These are phyloP conservation scores for Hypothenemus hampei DNA, from an alignment of 1,140 invertebrate species.

Conservation along the genomic window DNA sequence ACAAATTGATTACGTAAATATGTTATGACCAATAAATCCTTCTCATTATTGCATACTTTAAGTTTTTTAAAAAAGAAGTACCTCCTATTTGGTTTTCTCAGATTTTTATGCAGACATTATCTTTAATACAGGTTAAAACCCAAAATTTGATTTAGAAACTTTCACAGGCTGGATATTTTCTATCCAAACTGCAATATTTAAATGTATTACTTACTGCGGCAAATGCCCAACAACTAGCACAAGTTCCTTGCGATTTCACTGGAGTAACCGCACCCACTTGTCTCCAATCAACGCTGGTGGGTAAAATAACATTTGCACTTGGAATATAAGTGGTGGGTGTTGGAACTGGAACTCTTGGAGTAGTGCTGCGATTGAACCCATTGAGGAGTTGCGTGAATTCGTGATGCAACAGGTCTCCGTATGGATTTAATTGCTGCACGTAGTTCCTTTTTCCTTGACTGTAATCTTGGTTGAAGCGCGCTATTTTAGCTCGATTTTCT, in stretches of 20 bases:
- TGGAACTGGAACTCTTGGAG: slow-evolving; percentile 13
- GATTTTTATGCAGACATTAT: too few relatives aligned
- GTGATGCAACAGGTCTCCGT: slow-evolving; percentile 75
- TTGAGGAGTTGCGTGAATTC: slow-evolving; percentile 75
- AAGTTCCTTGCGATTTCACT: slow-evolving; percentile 40
- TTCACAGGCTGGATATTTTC: too few relatives aligned
- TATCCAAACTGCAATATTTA: too few relatives aligned
- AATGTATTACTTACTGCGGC: slow-evolving; percentile 48
- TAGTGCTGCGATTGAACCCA: slow-evolving; percentile 64
- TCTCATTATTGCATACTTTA: too few relatives aligned
- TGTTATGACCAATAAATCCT: too few relatives aligned
- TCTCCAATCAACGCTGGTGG: slow-evolving; percentile 39
- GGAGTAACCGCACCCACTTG: slow-evolving; percentile 38
- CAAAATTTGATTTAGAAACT: too few relatives aligned
- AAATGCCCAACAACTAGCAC: slow-evolving; percentile 55
- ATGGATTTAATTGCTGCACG: slow-evolving; percentile 66
- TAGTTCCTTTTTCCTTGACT: slow-evolving; percentile 59
- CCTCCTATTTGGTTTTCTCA: too few relatives aligned
- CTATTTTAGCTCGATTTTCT: slow-evolving; percentile 78
- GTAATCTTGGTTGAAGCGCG: slow-evolving; percentile 73
- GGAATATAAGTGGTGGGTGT: slow-evolving; percentile 34
- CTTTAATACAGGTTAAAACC: too few relatives aligned
- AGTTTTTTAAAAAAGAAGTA: too few relatives aligned
- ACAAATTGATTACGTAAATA: too few relatives aligned
- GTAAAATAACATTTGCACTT: slow-evolving; percentile 36